Base-by-base conservation (phyloP, 92 coral and sea anemone genomes). In the Plumapathes pennacea region DNA sequence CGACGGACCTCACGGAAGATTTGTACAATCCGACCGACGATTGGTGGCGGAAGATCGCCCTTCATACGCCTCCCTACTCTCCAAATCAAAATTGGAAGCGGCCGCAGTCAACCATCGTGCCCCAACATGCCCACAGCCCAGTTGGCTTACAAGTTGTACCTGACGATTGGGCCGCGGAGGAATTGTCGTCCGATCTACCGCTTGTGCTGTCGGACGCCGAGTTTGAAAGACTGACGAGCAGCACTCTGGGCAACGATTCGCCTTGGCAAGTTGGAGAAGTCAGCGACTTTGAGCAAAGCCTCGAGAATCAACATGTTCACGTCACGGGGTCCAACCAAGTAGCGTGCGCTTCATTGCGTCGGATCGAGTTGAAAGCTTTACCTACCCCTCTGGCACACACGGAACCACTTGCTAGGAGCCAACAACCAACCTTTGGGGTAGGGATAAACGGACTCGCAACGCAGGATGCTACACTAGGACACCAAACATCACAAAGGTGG, bases 21-120 rank as follows among this genome's bases (percentile, higher is more conserved):
- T 54, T 89, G 40, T 94, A 73, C 78, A 77, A 61, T 25, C 79
- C 89, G 3, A 57, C 66, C 5, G 99, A 94, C 34, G 95, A 81
- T 12, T 67, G 82, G 60, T 78, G 85, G 89, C 88, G 81, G 75
- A 84, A 85, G 40, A 68, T 80, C 38, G 80, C 91, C 15, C 84
- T 94, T 0, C 99, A 96, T 3, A 94, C 99, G 19, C 99, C 99
- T 37, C 99, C 99, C 41, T 94, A 86, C 62, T 88, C 96, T 4
- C 99, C 99, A 0, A 96, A 94, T 42, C 86, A 79, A 26, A n/a
- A n/a, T n/a, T n/a, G n/a, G n/a, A 69, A 70, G 78, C 80, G 58
- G 38, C 76, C 81, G 29, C 67, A 72, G 43, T 53, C 50, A 27
- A 59, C 33, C 54, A 76, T 56, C 66, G 85, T 65, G 61, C 62